phyloP scores from a whole-genome alignment of 2,888 invertebrate genomes.

The Choreutis nemorana region DNA sequence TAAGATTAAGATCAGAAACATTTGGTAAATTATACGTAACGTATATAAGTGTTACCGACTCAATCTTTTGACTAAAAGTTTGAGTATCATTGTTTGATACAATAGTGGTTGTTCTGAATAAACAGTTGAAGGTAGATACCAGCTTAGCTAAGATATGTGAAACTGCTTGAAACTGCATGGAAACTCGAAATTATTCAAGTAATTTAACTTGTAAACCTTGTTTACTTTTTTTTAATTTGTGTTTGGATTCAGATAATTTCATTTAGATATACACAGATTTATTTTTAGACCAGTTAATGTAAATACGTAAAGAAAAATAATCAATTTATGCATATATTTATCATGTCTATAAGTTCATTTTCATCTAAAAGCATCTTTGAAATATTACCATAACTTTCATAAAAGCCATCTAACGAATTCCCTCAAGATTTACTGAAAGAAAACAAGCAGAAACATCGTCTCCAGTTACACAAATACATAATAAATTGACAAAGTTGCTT shows the following conservation, averaged over 20 bases:
- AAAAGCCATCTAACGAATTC: constrained; percentile 16
- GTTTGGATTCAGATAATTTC: constrained; percentile 10
- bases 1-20: constrained; percentile 7
- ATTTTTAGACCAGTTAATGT: too few species aligned
- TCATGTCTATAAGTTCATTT: too few species aligned
- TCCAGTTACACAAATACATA: constrained; percentile 26
- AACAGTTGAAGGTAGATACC: too few species aligned
- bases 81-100: constrained; percentile 20
- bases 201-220: too few species aligned
- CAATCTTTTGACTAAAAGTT: constrained; percentile 13
- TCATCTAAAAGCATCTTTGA: constrained; percentile 11
- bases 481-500: constrained; percentile 38
- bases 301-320: too few species aligned
- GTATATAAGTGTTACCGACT: constrained; percentile 5
- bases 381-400: constrained; percentile 7
- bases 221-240: constrained; percentile 11
- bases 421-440: constrained; percentile 25
- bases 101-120: too few species aligned
- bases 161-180: too few species aligned
- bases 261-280: neutral
- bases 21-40: constrained; percentile 9
- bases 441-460: constrained; percentile 44
- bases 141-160: too few species aligned
- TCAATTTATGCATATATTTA: too few species aligned
- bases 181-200: too few species aligned